Conservation (phyloP, 92 coral and sea anemone species). For the Epizoanthus fatuus region DNA sequence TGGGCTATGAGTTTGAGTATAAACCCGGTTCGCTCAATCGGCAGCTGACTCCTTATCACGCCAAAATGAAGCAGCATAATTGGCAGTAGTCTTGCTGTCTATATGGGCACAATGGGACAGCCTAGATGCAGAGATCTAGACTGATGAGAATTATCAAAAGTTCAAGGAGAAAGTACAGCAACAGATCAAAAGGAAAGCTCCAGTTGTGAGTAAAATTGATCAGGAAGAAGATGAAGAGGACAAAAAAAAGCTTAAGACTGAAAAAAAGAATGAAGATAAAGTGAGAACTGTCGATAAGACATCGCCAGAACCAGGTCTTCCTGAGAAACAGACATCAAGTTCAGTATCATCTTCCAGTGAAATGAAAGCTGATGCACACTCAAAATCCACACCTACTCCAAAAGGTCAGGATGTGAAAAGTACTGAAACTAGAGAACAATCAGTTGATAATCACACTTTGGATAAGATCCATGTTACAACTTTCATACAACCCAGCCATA, state of each 20-base stretch:
- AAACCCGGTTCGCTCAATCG: no score
- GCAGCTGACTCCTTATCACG: no score
- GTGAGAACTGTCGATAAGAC: slow-evolving; percentile 26
- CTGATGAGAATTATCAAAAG: no score
- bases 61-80: no score
- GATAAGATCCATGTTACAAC: slow-evolving; percentile 30
- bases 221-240: slow-evolving; percentile 35
- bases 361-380: background rate
- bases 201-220: slow-evolving; percentile 26
- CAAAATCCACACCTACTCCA: background rate
- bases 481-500: slow-evolving; percentile 64
- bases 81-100: no score
- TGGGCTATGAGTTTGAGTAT: no score
- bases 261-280: slow-evolving; percentile 21
- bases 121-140: no score
- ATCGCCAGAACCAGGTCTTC: background rate
- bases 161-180: background rate
- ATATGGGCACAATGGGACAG: no score
- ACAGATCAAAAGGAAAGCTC: background rate
- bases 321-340: slow-evolving; percentile 4
- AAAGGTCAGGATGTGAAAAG: slow-evolving; percentile 3
- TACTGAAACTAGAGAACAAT: background rate
- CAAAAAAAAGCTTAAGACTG: slow-evolving; percentile 12
- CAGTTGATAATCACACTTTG: background rate
- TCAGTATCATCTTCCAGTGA: slow-evolving; percentile 11